A percentile compares a stretch with the other conserved stretches of the same genome.
These are phyloP conservation scores for Musca domestica DNA, from an alignment of 1,140 invertebrate species.

Conservation along the genomic window DNA sequence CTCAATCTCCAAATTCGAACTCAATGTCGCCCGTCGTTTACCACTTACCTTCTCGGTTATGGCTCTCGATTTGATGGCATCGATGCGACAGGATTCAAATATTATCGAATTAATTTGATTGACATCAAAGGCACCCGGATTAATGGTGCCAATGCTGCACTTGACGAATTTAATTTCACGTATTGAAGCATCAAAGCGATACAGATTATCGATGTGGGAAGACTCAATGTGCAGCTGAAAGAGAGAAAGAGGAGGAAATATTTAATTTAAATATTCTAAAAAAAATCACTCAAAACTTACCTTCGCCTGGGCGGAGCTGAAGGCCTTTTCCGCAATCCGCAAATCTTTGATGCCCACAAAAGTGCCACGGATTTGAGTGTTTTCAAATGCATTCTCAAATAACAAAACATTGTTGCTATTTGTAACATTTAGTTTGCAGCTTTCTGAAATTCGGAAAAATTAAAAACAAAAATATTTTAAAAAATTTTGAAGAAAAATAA, in stretches of 20 bases:
- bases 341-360: constrained; percentile 34
- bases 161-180: constrained; percentile 37
- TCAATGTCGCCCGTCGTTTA: not conserved
- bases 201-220: constrained; percentile 33
- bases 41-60: constrained; percentile 38
- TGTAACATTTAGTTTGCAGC: constrained; percentile 38
- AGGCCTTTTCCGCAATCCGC: constrained; percentile 36
- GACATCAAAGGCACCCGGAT: constrained; percentile 42
- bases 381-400: constrained; percentile 37
- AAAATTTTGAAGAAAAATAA: not conserved
- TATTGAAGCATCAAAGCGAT: constrained; percentile 40
- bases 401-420: constrained; percentile 33
- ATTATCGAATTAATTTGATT: constrained; percentile 38
- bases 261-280: not conserved
- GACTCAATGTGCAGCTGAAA: constrained; percentile 35
- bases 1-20: not conserved
- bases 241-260: not conserved
- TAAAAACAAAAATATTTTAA: not conserved
- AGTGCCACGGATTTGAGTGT: constrained; percentile 35
- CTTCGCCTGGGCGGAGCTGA: constrained; percentile 34
- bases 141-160: constrained; percentile 36
- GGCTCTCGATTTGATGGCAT: constrained; percentile 36
- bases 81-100: constrained; percentile 39
- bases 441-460: constrained; percentile 22
- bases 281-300: constrained; percentile 31